Percentiles rank a stretch among this genome's conserved stretches.
Evolutionary conservation across 1,140 invertebrate species (phyloP).

Genomic region (Ceratina australensis): DNA sequence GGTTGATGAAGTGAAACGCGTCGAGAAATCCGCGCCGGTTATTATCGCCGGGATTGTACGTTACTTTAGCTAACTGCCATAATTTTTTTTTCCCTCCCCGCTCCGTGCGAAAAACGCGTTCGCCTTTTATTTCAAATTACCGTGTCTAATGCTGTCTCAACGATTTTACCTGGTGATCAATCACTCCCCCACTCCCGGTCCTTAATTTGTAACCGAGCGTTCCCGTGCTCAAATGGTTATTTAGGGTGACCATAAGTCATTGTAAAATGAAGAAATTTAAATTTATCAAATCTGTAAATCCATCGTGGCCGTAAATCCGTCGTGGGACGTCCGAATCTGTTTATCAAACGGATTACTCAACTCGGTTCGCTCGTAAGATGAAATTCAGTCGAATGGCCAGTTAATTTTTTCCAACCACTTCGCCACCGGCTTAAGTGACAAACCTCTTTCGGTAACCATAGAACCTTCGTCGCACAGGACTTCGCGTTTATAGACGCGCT

Average conservation of each 20-base stretch:
- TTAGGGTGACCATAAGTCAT: not conserved
- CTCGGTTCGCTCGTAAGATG: not conserved
- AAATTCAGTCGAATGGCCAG: conserved; percentile 1
- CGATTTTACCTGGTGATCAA: not conserved
- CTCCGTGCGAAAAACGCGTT: not conserved
- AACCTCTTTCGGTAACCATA: conserved; percentile 45
- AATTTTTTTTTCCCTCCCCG: not conserved
- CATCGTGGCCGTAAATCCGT: not conserved
- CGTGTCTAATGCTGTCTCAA: not conserved
- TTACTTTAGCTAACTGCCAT: conserved; percentile 5
- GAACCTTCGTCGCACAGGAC: conserved; percentile 32
- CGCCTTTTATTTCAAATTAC: not conserved
- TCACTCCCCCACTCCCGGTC: not conserved
- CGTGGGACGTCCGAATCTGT: not conserved
- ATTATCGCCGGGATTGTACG: conserved; percentile 5
- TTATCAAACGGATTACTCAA: conserved; percentile 13
- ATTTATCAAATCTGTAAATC: conserved; percentile 7
- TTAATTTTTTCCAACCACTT: conserved; percentile 12
- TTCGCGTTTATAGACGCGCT: not conserved
- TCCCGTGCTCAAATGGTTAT: not conserved
- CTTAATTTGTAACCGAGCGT: too few relatives aligned
- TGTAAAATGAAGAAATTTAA: not conserved
- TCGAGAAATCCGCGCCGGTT: conserved; percentile 23
- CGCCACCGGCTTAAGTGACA: conserved; percentile 51
- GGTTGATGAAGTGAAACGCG: conserved; percentile 29